Percentiles rank a stretch among this genome's conserved stretches.
phyloP scores from a whole-genome alignment of 2,113 vertebrate genomes.

The Hystrix cristata region DNA sequence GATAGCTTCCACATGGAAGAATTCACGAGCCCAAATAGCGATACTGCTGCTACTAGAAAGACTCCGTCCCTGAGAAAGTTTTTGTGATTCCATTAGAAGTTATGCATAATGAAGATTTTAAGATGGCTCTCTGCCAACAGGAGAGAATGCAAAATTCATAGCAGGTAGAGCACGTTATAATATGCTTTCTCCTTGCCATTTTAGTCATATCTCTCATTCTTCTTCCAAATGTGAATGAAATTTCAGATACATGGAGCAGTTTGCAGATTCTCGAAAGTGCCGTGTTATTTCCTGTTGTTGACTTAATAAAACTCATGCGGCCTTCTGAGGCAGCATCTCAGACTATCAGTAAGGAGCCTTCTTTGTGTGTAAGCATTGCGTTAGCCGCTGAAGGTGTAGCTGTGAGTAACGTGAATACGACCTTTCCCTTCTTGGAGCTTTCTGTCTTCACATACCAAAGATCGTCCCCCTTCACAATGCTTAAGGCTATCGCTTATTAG shows the following conservation, averaged over 20 bases:
- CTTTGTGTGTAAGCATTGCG: fast-evolving
- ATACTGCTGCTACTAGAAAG: not conserved
- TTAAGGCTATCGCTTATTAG: not conserved
- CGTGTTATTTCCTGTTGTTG: not conserved
- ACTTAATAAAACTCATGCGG: not conserved
- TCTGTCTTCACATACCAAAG: not conserved
- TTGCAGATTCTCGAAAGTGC: not conserved
- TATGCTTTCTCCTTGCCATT: not conserved
- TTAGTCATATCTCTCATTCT: not conserved
- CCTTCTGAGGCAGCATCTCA: not conserved
- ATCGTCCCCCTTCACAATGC: not conserved
- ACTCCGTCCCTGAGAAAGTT: not conserved
- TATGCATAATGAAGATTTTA: not conserved
- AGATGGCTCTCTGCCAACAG: not conserved
- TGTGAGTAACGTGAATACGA: not conserved
- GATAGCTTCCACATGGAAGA: not conserved
- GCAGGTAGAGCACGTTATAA: not conserved
- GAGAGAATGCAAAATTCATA: not conserved
- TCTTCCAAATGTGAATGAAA: not conserved
- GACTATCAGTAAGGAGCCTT: not conserved
- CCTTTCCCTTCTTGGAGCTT: not conserved
- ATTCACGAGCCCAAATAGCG: not conserved
- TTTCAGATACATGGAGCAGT: not conserved
- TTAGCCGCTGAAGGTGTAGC: not conserved
- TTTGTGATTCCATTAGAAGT: not conserved